A percentile compares a stretch with the other conserved stretches of the same genome.
These are phyloP conservation scores for Littorina saxatilis DNA, from an alignment of 1,140 invertebrate species.

Conservation along the genomic window DNA sequence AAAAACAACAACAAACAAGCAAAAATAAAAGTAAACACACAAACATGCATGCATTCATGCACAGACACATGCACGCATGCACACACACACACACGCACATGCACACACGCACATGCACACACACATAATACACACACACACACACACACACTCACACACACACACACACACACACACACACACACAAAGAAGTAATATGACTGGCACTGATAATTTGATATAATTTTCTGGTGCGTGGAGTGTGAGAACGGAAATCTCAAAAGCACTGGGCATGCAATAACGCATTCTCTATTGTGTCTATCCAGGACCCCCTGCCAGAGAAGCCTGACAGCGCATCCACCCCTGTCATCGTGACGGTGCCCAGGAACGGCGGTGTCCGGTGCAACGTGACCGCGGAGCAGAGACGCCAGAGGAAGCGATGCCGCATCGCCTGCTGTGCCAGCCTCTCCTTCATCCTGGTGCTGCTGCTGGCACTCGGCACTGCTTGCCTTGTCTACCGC, in stretches of 20 bases:
- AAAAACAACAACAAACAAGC: no score
- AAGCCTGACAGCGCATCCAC: not conserved
- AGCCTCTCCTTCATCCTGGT: slow-evolving; percentile 24
- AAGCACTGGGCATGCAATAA: no score
- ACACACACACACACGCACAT: slow-evolving; percentile 25
- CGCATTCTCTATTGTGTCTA: no score
- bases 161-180: no score
- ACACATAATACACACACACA: no score
- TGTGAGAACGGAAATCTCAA: no score
- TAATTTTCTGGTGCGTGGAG: not conserved
- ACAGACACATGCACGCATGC: not conserved
- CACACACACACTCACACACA: not conserved
- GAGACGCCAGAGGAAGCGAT: not conserved
- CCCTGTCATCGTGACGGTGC: not conserved
- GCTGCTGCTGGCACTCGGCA: slow-evolving; percentile 20
- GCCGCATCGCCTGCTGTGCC: slow-evolving; percentile 31
- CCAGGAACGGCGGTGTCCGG: not conserved
- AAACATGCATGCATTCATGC: not conserved
- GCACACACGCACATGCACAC: not conserved
- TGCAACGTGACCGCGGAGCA: not conserved
- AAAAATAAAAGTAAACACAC: not conserved
- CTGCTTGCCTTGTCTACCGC: slow-evolving; percentile 29
- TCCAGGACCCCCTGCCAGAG: slow-evolving; percentile 24
- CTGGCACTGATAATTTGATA: no score
- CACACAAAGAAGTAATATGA: no score